Evolutionary conservation across 2,888 invertebrate species (phyloP).

Genomic region (Lypha dubia): DNA sequence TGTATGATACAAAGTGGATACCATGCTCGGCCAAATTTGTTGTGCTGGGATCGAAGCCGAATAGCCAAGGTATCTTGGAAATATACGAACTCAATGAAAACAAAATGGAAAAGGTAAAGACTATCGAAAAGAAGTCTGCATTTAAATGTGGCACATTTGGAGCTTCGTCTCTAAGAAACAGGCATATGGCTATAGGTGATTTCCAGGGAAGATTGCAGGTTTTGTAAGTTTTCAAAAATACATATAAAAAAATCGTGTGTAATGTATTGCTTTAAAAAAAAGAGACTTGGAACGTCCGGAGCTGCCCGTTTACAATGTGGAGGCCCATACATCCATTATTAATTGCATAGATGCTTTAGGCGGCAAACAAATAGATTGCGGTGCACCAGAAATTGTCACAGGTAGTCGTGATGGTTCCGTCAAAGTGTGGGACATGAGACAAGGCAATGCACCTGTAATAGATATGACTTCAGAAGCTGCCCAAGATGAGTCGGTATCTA

Average conservation of each 20-base stretch:
- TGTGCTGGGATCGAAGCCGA: constrained; percentile 92
- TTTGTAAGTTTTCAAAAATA: constrained; percentile 85
- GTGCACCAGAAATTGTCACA: constrained; percentile 97
- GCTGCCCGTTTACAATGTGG: constrained; percentile 90
- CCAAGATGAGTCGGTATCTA: constrained; percentile 85
- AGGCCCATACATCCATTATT: constrained; percentile 92
- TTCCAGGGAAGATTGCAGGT: constrained; percentile 93
- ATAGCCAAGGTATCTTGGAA: constrained; percentile 93
- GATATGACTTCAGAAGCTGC: constrained; percentile 85
- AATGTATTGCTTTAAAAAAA: not conserved
- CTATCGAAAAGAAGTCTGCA: constrained; percentile 91
- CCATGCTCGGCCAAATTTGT: constrained; percentile 97
- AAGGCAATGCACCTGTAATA: constrained; percentile 94
- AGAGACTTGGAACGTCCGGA: constrained; percentile 92
- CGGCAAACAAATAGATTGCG: constrained; percentile 91
- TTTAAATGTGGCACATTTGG: constrained; percentile 98
- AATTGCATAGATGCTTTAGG: constrained; percentile 96
- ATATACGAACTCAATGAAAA: constrained; percentile 91
- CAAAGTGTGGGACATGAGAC: constrained; percentile 97
- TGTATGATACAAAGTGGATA: constrained; percentile 98
- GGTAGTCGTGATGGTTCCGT: constrained; percentile 97
- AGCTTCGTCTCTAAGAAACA: constrained; percentile 91
- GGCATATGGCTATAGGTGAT: constrained; percentile 95
- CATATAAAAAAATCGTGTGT: not conserved
- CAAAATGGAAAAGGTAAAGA: constrained; percentile 88